Evolutionary conservation across 2,888 invertebrate genomes (phyloP), one percentile per base, ranked within the genome.

Genomic region (Byasa hedistus): DNA sequence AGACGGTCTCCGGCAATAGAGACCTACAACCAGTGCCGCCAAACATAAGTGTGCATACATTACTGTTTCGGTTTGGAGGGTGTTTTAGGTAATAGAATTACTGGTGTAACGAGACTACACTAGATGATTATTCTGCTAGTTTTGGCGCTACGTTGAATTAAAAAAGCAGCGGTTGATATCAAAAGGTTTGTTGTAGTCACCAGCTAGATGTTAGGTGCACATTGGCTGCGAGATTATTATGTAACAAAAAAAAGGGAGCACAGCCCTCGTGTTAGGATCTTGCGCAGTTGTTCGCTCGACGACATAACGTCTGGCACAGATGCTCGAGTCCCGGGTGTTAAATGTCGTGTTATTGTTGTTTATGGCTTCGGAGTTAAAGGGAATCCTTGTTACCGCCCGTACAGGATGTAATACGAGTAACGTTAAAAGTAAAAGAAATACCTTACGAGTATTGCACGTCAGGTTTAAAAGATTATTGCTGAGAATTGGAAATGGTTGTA

Each of bases 271-370:
- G 15, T 15, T 17, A 44, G 17, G 44, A 44, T 17, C 15, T 4
- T 4, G 19, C 4, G 44, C 44, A 44, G 19, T 15, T 44, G 19
- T 44, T 44, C 44, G 15, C 19, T 44, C 44, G 44, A 17, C 15
- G 15, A 44, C 44, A 19, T 19, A 44, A 44, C 17, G 44, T 44
- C 44, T 44, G 44, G 3, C 19, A 44, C 44, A 44, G 15, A 19
- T 52, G 44, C 55, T 44, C 23, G 12, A 23, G 21, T 54, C n/a
- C 24, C 39, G 17, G 57, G 57, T 57, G 57, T 66, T 61, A 39
- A 52, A 66, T 61, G 39, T 66, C 61, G 51, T 61, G 57, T 66
- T 66, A 61, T 61, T 61, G 56, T 56, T 66, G 39, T 66, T 66
- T 66, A 66, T 66, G 61, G 52, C 52, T 66, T 65, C 60, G n/a